phyloP scores from a whole-genome alignment of 2,797 vertebrate genomes.

The Bovichtus diacanthus region DNA sequence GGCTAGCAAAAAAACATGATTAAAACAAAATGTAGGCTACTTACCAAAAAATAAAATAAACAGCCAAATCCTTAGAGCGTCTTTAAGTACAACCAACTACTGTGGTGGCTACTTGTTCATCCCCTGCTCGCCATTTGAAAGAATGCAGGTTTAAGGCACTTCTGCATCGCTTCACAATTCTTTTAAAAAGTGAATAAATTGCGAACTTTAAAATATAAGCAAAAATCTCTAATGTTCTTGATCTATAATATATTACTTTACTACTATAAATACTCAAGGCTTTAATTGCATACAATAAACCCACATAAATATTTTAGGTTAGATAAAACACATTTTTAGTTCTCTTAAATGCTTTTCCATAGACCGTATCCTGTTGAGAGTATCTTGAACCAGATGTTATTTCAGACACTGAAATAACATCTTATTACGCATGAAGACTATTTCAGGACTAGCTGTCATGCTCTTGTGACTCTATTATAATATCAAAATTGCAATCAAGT shows the following conservation, averaged over 20 bases:
- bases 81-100: no score
- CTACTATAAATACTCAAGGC: neutral
- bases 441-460: conserved; percentile 45
- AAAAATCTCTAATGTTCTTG: neutral
- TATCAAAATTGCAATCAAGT: conserved; percentile 48
- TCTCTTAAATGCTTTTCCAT: neutral
- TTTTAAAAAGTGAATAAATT: neutral
- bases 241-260: neutral
- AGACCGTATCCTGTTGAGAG: no score
- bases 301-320: neutral
- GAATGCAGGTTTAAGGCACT: no score
- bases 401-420: conserved; percentile 26
- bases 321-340: conserved; percentile 11
- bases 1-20: no score
- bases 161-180: no score
- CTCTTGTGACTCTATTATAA: conserved; percentile 47
- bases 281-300: neutral
- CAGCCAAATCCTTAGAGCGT: no score
- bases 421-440: conserved; percentile 18
- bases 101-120: no score
- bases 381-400: conserved; percentile 3
- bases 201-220: neutral
- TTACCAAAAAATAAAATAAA: no score
- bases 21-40: no score
- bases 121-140: no score